Conservation (phyloP, 2,797 vertebrate species). For the Hippocampus kuda region DNA sequence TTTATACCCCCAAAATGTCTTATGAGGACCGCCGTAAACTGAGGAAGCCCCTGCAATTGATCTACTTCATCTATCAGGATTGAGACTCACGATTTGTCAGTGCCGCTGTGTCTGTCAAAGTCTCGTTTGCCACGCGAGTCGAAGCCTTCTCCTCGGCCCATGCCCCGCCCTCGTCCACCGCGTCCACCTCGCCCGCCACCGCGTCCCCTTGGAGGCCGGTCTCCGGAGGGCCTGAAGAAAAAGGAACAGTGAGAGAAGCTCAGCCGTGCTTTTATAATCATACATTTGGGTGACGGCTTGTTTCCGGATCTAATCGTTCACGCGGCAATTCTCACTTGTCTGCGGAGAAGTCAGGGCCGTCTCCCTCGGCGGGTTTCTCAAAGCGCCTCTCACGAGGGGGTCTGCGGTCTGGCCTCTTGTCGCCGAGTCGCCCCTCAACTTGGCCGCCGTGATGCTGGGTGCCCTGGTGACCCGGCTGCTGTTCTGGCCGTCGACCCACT, state of each 20-base stretch:
- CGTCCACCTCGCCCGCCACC: conserved; percentile 81
- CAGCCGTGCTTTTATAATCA: neutral
- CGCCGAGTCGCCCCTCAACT: conserved; percentile 81
- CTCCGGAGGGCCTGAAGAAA: conserved; percentile 72
- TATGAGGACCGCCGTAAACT: neutral
- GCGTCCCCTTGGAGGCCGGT: conserved; percentile 84
- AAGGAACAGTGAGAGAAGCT: neutral
- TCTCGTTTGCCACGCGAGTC: conserved; percentile 95
- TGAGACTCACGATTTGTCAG: conserved; percentile 88
- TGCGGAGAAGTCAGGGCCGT: conserved; percentile 82
- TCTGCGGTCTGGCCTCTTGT: conserved; percentile 86
- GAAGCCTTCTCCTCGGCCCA: conserved; percentile 89
- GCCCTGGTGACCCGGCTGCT: conserved; percentile 61
- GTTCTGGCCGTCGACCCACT: conserved; percentile 86
- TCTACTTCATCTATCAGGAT: too few relatives aligned
- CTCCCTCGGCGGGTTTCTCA: conserved; percentile 86
- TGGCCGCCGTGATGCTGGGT: conserved; percentile 67
- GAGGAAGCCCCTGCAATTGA: neutral
- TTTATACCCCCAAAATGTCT: too few relatives aligned
- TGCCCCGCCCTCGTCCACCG: conserved; percentile 85
- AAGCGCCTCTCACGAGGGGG: conserved; percentile 91
- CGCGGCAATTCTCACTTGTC: conserved; percentile 81
- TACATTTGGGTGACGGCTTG: too few relatives aligned
- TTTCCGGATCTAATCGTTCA: neutral
- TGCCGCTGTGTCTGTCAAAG: conserved; percentile 92